Percentiles rank a stretch among this genome's conserved stretches.
phyloP scores from a whole-genome alignment of 2,888 invertebrate genomes.

The Patella caerulea region DNA sequence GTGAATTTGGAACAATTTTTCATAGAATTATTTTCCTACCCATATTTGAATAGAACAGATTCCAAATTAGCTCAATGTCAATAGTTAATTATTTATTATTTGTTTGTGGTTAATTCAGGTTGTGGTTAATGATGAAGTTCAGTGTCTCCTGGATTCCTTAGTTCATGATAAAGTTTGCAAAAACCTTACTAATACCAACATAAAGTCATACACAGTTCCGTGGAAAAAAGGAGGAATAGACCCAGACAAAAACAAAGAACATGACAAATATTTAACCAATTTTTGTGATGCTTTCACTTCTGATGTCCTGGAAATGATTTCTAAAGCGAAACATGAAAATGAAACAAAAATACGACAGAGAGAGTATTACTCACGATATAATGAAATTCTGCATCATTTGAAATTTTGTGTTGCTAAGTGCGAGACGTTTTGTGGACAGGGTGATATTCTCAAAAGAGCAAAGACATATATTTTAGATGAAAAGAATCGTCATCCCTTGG shows the following conservation, averaged over 20 bases:
- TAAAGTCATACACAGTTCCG: constrained; percentile 34
- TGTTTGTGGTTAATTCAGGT: constrained; percentile 37
- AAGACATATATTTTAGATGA: constrained; percentile 31
- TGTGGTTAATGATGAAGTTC: constrained; percentile 45
- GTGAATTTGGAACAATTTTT: too few species aligned
- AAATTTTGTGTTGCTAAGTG: constrained; percentile 61
- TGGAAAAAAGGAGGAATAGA: constrained; percentile 57
- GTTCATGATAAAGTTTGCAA: constrained; percentile 36
- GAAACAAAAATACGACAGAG: constrained; percentile 40
- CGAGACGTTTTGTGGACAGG: constrained; percentile 63
- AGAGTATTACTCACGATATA: constrained; percentile 57
- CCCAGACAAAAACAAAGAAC: constrained; percentile 41
- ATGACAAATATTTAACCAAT: constrained; percentile 49
- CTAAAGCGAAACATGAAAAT: constrained; percentile 39
- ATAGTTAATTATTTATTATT: background rate
- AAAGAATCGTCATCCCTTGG: constrained; percentile 47
- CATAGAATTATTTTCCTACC: too few species aligned
- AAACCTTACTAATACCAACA: constrained; percentile 31
- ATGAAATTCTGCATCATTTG: constrained; percentile 64
- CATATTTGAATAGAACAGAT: too few species aligned
- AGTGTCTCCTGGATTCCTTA: constrained; percentile 35
- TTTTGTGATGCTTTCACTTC: constrained; percentile 54
- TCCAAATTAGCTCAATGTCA: too few species aligned
- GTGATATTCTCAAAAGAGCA: constrained; percentile 43
- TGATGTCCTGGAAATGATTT: constrained; percentile 47